These are phyloP conservation scores for Philereme vetulata DNA, from an alignment of 2,888 invertebrate genomes.

Conservation along the genomic window DNA sequence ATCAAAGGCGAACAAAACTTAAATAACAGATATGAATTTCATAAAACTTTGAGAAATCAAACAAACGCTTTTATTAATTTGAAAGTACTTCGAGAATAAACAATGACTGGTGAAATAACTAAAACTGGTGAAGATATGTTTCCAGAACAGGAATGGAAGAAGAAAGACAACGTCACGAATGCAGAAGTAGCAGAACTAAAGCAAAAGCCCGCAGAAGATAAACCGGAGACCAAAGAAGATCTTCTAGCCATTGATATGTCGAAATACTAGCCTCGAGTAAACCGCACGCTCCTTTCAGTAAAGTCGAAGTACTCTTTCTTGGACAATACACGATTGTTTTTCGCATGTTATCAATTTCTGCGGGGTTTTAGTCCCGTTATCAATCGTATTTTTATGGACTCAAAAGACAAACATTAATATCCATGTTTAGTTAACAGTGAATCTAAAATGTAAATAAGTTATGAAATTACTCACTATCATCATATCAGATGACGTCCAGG, in stretches of 20 bases:
- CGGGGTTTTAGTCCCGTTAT: too few relatives aligned
- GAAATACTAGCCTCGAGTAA: too few relatives aligned
- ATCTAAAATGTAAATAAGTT: too few relatives aligned
- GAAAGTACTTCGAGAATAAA: constrained; percentile 1
- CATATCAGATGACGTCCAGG: too few relatives aligned
- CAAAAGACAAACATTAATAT: too few relatives aligned
- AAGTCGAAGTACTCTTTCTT: too few relatives aligned
- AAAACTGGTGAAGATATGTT: constrained; percentile 93
- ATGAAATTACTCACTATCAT: too few relatives aligned
- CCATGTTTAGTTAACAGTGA: too few relatives aligned
- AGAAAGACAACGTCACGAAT: constrained; percentile 95
- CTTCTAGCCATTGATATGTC: constrained; percentile 75
- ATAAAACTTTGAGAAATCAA: constrained; percentile 25
- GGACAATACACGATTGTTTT: too few relatives aligned
- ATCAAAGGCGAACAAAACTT: constrained; percentile 27
- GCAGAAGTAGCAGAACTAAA: constrained; percentile 94
- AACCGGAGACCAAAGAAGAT: constrained; percentile 62
- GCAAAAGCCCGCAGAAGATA: constrained; percentile 69
- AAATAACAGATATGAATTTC: constrained; percentile 21
- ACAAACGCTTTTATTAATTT: constrained; percentile 22
- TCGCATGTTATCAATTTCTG: too few relatives aligned
- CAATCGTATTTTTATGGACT: too few relatives aligned
- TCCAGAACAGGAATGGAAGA: constrained; percentile 94
- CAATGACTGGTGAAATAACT: neutral
- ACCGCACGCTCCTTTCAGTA: too few relatives aligned